Evolutionary conservation across 2,113 vertebrate genomes (phyloP).

Genomic region (Bothrops jararaca): DNA sequence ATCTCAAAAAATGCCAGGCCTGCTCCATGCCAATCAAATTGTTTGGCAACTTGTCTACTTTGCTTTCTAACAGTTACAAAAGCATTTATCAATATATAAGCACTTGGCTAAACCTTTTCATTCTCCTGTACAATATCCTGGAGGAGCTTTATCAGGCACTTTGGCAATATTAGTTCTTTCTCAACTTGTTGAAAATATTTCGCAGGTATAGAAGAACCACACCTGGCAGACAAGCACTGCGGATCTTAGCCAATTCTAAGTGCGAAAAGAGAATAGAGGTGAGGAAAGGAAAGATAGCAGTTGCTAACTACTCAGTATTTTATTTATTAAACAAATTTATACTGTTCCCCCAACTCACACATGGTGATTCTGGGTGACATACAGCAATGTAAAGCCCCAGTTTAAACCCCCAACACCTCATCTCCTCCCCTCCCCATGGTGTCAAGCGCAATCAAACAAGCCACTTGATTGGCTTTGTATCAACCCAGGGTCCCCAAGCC

Average conservation of each 20-base stretch:
- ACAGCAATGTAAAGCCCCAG: not conserved
- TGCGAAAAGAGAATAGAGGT: not conserved
- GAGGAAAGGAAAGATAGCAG: not conserved
- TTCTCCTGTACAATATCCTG: conserved; percentile 17
- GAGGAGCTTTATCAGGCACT: not conserved
- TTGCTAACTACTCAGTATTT: not conserved
- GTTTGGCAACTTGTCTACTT: not conserved
- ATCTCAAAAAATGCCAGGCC: not conserved
- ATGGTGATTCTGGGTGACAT: not conserved
- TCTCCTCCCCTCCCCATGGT: not conserved
- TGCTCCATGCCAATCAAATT: not conserved
- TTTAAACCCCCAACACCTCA: not conserved
- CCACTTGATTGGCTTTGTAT: not conserved
- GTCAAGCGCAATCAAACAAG: not conserved
- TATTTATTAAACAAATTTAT: not conserved
- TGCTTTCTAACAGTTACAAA: not conserved
- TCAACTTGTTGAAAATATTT: not conserved
- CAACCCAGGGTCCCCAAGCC: not conserved
- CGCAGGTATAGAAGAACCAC: not conserved
- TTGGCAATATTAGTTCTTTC: conserved; percentile 10
- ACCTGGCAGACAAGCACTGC: accelerated
- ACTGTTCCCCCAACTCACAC: not conserved
- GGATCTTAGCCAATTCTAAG: not conserved
- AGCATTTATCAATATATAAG: not conserved
- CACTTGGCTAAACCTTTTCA: conserved; percentile 10